These are phyloP conservation scores for Leuciscus idus DNA, from an alignment of 2,113 vertebrate species.

Conservation along the genomic window DNA sequence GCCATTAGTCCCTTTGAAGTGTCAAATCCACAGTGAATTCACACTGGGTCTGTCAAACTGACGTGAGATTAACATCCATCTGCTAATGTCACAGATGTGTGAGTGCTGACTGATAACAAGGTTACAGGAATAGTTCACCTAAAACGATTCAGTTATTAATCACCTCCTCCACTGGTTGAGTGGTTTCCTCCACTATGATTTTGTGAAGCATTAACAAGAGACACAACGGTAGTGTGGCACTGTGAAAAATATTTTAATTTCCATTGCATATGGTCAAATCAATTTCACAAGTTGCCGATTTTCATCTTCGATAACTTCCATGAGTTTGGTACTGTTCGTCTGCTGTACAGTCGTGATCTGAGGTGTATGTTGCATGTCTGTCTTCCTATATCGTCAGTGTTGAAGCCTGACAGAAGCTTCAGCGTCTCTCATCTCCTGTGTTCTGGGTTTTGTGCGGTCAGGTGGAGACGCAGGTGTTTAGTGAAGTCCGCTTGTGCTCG, in stretches of 20 bases:
- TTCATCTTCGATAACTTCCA: not conserved
- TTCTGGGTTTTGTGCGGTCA: constrained; percentile 51
- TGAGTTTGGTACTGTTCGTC: not conserved
- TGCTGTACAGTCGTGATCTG: not conserved
- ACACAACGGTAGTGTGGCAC: not conserved
- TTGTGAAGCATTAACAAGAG: not conserved
- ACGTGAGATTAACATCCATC: too few species aligned
- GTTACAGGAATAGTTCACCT: not conserved
- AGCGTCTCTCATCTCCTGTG: constrained; percentile 36
- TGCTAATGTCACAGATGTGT: not conserved
- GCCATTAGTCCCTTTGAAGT: not conserved
- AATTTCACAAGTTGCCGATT: not conserved
- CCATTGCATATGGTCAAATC: not conserved
- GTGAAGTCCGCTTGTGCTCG: constrained; percentile 78
- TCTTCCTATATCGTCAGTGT: constrained; percentile 18
- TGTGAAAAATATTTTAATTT: not conserved
- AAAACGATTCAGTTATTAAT: not conserved
- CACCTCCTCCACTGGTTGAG: too few species aligned
- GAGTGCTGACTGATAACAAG: not conserved
- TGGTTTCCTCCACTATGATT: not conserved
- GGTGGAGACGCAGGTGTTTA: constrained; percentile 69
- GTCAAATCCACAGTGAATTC: not conserved
- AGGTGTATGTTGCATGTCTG: constrained; percentile 32
- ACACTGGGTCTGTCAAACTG: not conserved
- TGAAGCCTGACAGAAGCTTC: not conserved